phyloP scores from a whole-genome alignment of 2,888 invertebrate genomes.

The Diarsia dahlii region DNA sequence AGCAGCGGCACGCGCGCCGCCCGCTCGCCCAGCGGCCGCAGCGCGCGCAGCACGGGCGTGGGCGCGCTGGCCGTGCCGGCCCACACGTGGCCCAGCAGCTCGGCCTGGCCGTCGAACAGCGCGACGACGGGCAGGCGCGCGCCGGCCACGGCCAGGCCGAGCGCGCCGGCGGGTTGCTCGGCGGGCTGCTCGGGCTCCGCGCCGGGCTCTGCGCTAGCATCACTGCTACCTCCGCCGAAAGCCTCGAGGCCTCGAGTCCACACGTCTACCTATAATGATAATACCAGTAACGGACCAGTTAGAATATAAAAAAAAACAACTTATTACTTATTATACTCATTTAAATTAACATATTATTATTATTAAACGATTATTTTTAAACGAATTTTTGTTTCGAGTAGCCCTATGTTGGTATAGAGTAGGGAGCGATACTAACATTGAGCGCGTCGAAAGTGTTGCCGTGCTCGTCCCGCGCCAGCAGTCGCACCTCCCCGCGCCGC shows the following conservation, averaged over 20 bases:
- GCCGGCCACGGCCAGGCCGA: constrained; percentile 76
- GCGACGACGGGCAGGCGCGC: constrained; percentile 67
- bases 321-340: too few relatives aligned
- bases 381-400: too few relatives aligned
- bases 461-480: constrained; percentile 57
- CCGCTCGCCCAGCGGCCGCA: constrained; percentile 26
- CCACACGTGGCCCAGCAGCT: constrained; percentile 84
- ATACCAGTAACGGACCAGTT: background rate
- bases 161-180: constrained; percentile 59
- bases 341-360: too few relatives aligned
- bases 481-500: constrained; percentile 76
- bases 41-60: constrained; percentile 78
- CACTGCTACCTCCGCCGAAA: constrained; percentile 57
- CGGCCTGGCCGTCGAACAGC: constrained; percentile 67
- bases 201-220: constrained; percentile 34
- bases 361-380: too few relatives aligned
- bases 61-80: constrained; percentile 80
- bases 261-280: constrained; percentile 70
- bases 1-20: constrained; percentile 48
- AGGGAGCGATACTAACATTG: constrained; percentile 52
- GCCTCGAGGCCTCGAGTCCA: constrained; percentile 78
- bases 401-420: too few relatives aligned
- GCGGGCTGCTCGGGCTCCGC: constrained; percentile 53
- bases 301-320: background rate
- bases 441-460: constrained; percentile 59